These are phyloP conservation scores for Coregonus suidteri DNA, from an alignment of 2,797 vertebrate species.

Conservation along the genomic window DNA sequence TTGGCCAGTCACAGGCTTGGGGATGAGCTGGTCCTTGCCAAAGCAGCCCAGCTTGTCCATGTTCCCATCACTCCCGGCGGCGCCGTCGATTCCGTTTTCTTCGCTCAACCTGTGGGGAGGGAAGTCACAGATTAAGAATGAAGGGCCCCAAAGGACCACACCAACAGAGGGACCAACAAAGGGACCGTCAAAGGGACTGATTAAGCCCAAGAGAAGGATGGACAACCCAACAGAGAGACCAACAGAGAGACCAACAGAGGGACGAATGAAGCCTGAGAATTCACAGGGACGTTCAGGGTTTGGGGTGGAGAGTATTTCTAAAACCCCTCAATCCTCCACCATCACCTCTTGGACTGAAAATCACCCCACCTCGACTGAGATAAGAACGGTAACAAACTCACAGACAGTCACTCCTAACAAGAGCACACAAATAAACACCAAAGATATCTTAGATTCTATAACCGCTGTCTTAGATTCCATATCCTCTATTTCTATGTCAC, in stretches of 20 bases:
- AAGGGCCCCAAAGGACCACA: neutral
- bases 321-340: conserved; percentile 43
- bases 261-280: conserved; percentile 21
- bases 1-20: conserved; percentile 25
- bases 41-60: neutral
- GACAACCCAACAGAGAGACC: neutral
- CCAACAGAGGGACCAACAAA: neutral
- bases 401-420: conserved; percentile 55
- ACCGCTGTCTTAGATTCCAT: conserved; percentile 56
- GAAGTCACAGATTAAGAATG: neutral
- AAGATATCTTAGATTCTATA: conserved; percentile 56
- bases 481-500: conserved; percentile 40
- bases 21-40: neutral
- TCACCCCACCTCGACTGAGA: conserved; percentile 47
- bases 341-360: conserved; percentile 37
- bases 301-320: conserved; percentile 51
- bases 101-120: neutral
- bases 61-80: conserved; percentile 6
- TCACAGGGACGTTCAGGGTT: conserved; percentile 51
- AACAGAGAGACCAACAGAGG: conserved; percentile 3
- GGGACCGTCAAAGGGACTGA: neutral
- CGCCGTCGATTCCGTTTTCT: conserved; percentile 24
- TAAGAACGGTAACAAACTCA: conserved; percentile 45
- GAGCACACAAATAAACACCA: conserved; percentile 40
- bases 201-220: no score